Evolutionary conservation across 1,140 invertebrate genomes (phyloP), one percentile per base, ranked within the genome.

Genomic region (Phymastichus coffea): DNA sequence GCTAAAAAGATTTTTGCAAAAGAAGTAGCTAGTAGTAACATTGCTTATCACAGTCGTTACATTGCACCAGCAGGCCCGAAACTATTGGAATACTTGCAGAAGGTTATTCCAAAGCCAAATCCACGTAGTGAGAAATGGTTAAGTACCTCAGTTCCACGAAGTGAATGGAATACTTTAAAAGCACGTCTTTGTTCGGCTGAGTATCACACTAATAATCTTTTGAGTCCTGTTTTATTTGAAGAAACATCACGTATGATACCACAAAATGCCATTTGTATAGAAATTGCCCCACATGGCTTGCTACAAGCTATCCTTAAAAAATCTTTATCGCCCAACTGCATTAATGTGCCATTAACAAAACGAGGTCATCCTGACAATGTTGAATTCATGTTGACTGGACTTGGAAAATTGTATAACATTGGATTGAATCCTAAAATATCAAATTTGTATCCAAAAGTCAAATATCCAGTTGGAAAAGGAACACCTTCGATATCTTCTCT

Each of bases 151-250:
- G 85, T 93, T 40, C 85, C 86, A 0, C 87, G 92, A 73, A 55
- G 69, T 0, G 64, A 83, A n/a, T 94, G 91, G 92, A 82, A 85
- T 20, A 79, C 83, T 12, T 73, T 85, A 0, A 76, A 86, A 28
- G 84, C 87, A 1, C 81, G 85, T 58, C 69, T 83, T 15, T 92
- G 87, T 3, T 94, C 91, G 0, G 87, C 93, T 10, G 89, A 92
- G 66, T 97, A 97, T 72, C 90, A 93, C 70, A 92, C 92, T 2
- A 94, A 95, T 74, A 96, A 95, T 74, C 77, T 95, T n/a, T 76
- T 93, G 46, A 85, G 35, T 64, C 86, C 90, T 37, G 92, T 94
- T 1, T 77, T 92, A 4, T 94, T 95, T 69, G 87, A 93, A 69
- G 90, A 93, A 73, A 87, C 87, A 3, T 79, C 90, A 6, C 80